These are phyloP conservation scores for Eurytoma californica DNA, from an alignment of 2,888 invertebrate species.

Conservation along the genomic window DNA sequence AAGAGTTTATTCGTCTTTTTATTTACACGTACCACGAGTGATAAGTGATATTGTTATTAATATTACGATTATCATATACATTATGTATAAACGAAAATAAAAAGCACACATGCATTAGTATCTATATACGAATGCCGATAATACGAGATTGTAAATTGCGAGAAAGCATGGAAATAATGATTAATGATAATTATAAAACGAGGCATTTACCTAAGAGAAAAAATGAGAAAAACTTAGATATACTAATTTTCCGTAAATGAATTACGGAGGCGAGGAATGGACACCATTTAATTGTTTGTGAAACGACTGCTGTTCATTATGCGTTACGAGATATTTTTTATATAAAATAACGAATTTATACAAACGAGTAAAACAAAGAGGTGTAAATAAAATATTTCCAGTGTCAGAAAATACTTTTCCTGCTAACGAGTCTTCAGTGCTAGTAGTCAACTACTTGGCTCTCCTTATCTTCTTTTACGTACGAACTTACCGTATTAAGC, in stretches of 20 bases:
- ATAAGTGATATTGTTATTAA: slow-evolving; percentile 75
- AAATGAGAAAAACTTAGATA: slow-evolving; percentile 18
- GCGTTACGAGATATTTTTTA: slow-evolving; percentile 42
- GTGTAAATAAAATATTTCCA: slow-evolving; percentile 49
- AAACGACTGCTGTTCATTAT: slow-evolving; percentile 36
- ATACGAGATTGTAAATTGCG: slow-evolving; percentile 40
- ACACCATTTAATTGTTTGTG: slow-evolving; percentile 35
- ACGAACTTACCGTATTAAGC: background rate
- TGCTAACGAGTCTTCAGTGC: background rate
- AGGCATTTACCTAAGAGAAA: slow-evolving; percentile 42
- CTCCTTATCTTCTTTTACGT: background rate
- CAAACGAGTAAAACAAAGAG: background rate
- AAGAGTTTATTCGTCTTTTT: slow-evolving; percentile 74
- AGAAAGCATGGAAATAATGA: slow-evolving; percentile 20
- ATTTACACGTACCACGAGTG: slow-evolving; percentile 73
- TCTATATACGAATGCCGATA: slow-evolving; percentile 58
- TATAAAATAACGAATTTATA: slow-evolving; percentile 43
- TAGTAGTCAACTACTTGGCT: too few species aligned
- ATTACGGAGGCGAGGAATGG: slow-evolving; percentile 35
- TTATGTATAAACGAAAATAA: slow-evolving; percentile 47
- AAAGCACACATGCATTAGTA: slow-evolving; percentile 55
- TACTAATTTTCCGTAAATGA: slow-evolving; percentile 14
- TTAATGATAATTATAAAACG: slow-evolving; percentile 28
- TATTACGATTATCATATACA: slow-evolving; percentile 62
- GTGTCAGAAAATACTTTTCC: background rate